These are phyloP conservation scores for Nanorana parkeri DNA, from an alignment of 2,113 vertebrate species.

Conservation along the genomic window DNA sequence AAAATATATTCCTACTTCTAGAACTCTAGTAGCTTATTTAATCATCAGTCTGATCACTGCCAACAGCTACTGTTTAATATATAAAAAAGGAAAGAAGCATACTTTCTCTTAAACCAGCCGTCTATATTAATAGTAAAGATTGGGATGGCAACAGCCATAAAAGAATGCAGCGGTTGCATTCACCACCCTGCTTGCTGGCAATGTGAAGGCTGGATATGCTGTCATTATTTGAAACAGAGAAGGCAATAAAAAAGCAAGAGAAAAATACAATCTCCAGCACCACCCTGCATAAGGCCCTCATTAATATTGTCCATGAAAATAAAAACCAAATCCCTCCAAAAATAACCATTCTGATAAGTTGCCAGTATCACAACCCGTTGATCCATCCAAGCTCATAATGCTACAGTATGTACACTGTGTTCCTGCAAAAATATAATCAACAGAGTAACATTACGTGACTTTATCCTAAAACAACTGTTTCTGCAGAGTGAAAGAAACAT, in stretches of 20 bases:
- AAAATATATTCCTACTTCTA: background rate
- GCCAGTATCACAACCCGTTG: slow-evolving; percentile 43
- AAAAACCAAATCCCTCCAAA: slow-evolving; percentile 46
- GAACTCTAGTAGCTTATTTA: background rate
- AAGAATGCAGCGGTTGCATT: slow-evolving; percentile 42
- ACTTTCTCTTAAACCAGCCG: slow-evolving; percentile 3
- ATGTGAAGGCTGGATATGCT: slow-evolving; percentile 7
- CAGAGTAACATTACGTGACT: slow-evolving; percentile 15
- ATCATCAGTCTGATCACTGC: slow-evolving; percentile 2
- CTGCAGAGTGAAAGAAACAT: background rate
- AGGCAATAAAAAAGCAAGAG: slow-evolving; percentile 44
- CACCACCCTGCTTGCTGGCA: slow-evolving; percentile 36
- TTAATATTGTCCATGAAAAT: slow-evolving; percentile 41
- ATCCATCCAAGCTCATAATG: slow-evolving; percentile 35
- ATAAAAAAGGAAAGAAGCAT: background rate
- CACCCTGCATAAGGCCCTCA: slow-evolving; percentile 29
- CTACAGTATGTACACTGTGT: slow-evolving; percentile 19
- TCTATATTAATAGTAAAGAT: slow-evolving; percentile 24
- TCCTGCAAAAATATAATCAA: slow-evolving; percentile 38
- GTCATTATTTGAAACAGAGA: slow-evolving; percentile 45
- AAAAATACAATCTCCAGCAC: slow-evolving; percentile 39
- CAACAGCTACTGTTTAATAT: slow-evolving; percentile 4
- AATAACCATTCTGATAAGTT: slow-evolving; percentile 46
- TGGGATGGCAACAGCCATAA: slow-evolving; percentile 2
- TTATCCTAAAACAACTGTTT: slow-evolving; percentile 35